Percentiles rank a stretch among this genome's conserved stretches.
Conservation (phyloP, 2,797 vertebrate genomes). For the Acridotheres tristis region DNA sequence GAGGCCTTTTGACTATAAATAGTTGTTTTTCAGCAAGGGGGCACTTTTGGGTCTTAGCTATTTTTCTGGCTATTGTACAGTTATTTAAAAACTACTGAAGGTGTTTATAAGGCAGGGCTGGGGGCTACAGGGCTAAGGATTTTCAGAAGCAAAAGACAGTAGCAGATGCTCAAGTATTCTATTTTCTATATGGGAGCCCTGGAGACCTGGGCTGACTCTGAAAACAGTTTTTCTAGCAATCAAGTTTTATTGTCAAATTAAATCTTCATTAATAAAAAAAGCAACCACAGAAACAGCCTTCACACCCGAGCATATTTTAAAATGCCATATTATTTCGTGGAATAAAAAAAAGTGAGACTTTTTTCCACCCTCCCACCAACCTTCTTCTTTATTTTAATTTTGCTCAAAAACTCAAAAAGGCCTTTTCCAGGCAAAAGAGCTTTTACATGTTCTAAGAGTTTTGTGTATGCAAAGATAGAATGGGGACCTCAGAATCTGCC, state of each 20-base stretch:
- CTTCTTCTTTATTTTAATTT: background rate
- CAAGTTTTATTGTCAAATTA: background rate
- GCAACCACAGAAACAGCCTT: background rate
- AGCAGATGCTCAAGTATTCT: background rate
- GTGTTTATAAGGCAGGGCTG: background rate
- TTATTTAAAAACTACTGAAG: background rate
- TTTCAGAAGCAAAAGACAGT: background rate
- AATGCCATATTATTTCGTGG: background rate
- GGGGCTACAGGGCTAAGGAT: background rate
- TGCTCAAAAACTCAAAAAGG: background rate
- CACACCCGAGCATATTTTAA: background rate
- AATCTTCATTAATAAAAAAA: background rate
- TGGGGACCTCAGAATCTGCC: background rate
- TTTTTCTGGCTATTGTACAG: slow-evolving; percentile 23
- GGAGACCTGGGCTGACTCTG: background rate
- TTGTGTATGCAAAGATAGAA: background rate
- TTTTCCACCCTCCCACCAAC: background rate
- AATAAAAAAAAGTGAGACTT: background rate
- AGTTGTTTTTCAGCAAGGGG: slow-evolving; percentile 9
- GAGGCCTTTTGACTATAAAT: slow-evolving; percentile 41
- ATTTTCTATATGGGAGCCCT: background rate
- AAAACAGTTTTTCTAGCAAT: background rate
- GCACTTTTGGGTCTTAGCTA: background rate
- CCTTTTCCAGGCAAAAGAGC: slow-evolving; percentile 13
- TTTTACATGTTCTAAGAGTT: background rate